Evolutionary conservation across 2,888 invertebrate genomes (phyloP).

Genomic region (Girardia tigrina): DNA sequence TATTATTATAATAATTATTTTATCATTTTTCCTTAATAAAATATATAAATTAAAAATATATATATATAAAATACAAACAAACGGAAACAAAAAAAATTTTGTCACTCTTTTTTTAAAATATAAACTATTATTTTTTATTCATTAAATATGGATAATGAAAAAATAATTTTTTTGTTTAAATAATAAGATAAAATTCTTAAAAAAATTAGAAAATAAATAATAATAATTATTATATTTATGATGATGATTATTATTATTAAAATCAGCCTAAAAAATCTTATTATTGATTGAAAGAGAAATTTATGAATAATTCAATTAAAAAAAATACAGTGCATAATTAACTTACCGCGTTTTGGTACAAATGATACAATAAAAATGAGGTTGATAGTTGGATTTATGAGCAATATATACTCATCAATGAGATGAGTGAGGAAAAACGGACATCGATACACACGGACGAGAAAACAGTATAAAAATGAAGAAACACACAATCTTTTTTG

Average conservation of each 20-base stretch:
- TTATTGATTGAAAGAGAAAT: too few relatives aligned
- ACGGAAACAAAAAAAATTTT: neutral
- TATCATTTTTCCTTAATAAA: neutral
- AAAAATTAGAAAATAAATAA: neutral
- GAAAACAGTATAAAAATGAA: neutral
- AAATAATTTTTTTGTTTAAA: too few relatives aligned
- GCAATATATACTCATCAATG: neutral
- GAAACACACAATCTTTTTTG: neutral
- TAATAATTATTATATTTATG: neutral
- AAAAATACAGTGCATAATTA: conserved; percentile 14
- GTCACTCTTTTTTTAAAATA: neutral
- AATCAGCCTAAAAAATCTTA: neutral
- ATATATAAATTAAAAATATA: neutral
- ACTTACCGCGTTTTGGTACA: conserved; percentile 1
- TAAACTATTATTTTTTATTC: neutral
- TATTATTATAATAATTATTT: neutral
- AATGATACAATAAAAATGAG: conserved; percentile 16
- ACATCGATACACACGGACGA: neutral
- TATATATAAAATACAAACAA: too few relatives aligned
- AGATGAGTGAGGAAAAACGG: conserved; percentile 20
- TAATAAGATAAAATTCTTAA: neutral
- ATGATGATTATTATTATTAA: neutral
- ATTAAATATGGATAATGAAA: neutral
- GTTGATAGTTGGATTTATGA: neutral
- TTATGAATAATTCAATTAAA: neutral